Conservation (phyloP, 1,140 invertebrate genomes). For the Pseudomyrmex gracilis region DNA sequence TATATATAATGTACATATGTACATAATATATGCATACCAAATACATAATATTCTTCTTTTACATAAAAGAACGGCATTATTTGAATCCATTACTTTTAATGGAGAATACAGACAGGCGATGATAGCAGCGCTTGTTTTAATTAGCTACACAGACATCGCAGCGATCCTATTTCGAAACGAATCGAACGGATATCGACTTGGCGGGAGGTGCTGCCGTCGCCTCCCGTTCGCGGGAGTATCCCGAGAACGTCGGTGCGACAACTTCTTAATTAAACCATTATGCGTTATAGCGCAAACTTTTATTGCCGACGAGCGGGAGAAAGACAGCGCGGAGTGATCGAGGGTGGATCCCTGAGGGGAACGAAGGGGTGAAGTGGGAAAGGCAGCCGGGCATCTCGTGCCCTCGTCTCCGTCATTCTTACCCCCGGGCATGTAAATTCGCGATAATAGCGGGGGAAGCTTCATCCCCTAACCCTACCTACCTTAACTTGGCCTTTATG, state of each 20-base stretch:
- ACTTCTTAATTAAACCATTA: slow-evolving; percentile 84
- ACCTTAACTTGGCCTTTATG: slow-evolving; percentile 83
- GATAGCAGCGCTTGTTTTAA: slow-evolving; percentile 33
- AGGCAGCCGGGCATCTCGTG: slow-evolving; percentile 47
- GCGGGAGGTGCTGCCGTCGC: neutral
- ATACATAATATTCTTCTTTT: neutral
- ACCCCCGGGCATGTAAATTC: slow-evolving; percentile 82
- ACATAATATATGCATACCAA: too few species aligned
- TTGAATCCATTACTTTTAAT: neutral
- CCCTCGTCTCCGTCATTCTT: slow-evolving; percentile 71
- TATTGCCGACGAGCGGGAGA: slow-evolving; percentile 74
- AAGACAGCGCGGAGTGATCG: slow-evolving; percentile 36
- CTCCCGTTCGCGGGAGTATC: slow-evolving; percentile 44
- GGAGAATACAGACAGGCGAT: slow-evolving; percentile 13
- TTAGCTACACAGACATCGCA: slow-evolving; percentile 31
- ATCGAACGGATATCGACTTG: slow-evolving; percentile 49
- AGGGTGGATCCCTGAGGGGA: slow-evolving; percentile 31
- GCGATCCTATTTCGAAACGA: slow-evolving; percentile 35
- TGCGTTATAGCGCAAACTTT: slow-evolving; percentile 79
- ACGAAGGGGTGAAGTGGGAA: neutral
- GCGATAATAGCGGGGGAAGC: slow-evolving; percentile 81
- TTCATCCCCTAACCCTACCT: slow-evolving; percentile 73
- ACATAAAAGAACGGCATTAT: neutral
- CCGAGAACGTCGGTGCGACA: slow-evolving; percentile 66
- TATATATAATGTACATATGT: too few species aligned